Percentiles rank a stretch among this genome's conserved stretches.
phyloP scores from a whole-genome alignment of 1,140 invertebrate species.

The Drosophila paulistorum region DNA sequence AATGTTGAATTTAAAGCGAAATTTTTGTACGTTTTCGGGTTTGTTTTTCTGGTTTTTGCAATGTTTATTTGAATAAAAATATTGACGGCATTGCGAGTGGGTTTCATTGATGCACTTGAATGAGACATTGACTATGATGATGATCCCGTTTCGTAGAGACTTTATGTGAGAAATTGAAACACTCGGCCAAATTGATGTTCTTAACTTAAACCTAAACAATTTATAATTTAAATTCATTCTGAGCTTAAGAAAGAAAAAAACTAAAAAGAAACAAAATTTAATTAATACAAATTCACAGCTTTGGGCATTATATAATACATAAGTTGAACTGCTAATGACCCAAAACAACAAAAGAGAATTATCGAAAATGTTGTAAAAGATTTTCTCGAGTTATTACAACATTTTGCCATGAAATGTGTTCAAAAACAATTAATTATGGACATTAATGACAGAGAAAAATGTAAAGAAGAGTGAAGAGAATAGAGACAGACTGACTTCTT shows the following conservation, averaged over 20 bases:
- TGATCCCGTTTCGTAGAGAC: neutral
- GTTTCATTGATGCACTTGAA: constrained; percentile 7
- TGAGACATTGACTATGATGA: constrained; percentile 16
- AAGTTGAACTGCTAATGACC: constrained; percentile 50
- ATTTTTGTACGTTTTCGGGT: neutral
- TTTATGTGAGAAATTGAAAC: neutral
- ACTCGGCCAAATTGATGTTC: neutral
- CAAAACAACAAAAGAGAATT: constrained; percentile 15
- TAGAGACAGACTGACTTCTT: constrained; percentile 9
- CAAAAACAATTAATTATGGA: constrained; percentile 8
- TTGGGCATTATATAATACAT: constrained; percentile 48
- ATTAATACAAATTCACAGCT: constrained; percentile 41
- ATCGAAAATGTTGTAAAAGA: constrained; percentile 30
- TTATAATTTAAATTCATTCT: constrained; percentile 37
- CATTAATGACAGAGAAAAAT: constrained; percentile 7
- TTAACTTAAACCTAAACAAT: neutral
- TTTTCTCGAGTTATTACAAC: constrained; percentile 32
- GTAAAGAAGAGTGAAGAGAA: neutral
- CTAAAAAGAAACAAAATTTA: too few species aligned
- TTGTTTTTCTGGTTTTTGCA: neutral
- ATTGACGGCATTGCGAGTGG: constrained; percentile 4
- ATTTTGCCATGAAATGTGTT: constrained; percentile 39
- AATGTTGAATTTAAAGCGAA: constrained; percentile 14
- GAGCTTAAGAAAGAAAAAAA: constrained; percentile 29
- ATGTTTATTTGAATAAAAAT: constrained; percentile 1